Conservation (phyloP, 2,113 vertebrate genomes). For the Jaculus jaculus region DNA sequence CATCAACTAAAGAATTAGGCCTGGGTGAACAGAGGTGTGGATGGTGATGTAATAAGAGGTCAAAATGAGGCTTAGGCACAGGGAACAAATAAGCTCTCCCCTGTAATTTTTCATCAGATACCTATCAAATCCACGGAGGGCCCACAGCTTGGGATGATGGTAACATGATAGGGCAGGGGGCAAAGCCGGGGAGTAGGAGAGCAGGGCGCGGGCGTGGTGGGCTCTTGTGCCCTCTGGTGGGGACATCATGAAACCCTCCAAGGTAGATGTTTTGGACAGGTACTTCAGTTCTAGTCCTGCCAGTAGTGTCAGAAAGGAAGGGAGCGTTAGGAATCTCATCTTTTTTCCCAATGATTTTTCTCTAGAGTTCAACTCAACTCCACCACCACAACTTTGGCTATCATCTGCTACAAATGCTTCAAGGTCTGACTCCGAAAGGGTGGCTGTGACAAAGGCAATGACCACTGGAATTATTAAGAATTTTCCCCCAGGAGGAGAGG, state of each 20-base stretch:
- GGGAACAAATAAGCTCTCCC: background rate
- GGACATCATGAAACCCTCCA: background rate
- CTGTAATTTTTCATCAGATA: background rate
- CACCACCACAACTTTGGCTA: background rate
- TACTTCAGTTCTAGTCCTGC: background rate
- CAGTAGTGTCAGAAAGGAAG: background rate
- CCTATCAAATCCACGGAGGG: background rate
- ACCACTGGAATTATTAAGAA: background rate
- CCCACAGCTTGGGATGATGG: background rate
- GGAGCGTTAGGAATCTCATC: background rate
- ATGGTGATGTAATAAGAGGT: background rate
- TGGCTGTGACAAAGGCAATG: background rate
- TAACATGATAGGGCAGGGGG: background rate
- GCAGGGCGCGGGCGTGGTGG: background rate
- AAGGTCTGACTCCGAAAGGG: background rate
- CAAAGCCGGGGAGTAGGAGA: background rate
- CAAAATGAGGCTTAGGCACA: background rate
- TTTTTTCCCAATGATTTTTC: slow-evolving; percentile 46
- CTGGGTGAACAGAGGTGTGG: background rate
- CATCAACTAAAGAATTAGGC: background rate
- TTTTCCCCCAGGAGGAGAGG: slow-evolving; percentile 13
- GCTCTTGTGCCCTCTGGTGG: background rate
- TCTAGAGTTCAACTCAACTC: slow-evolving; percentile 45
- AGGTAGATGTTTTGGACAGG: background rate
- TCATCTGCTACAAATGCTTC: slow-evolving; percentile 1